A percentile compares a stretch with the other conserved stretches of the same genome.
Evolutionary conservation across 2,888 invertebrate genomes (phyloP).

Genomic region (Lacanobia wlatinum): DNA sequence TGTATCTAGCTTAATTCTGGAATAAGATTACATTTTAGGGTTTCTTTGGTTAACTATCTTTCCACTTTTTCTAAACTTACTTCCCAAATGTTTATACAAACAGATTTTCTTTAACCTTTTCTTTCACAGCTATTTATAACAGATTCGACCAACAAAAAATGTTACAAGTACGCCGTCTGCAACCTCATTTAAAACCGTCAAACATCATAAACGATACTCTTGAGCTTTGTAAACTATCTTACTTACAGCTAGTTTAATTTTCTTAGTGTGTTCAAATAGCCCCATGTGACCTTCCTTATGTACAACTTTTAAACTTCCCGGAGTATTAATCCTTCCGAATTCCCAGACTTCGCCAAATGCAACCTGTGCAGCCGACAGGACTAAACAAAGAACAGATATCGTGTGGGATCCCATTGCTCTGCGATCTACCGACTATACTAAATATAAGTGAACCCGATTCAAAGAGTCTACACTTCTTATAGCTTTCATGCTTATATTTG

Average conservation of each 20-base stretch:
- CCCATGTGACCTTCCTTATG: slow-evolving; percentile 40
- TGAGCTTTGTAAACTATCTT: neutral
- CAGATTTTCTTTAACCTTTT: too few relatives aligned
- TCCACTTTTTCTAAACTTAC: too few relatives aligned
- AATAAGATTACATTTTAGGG: neutral
- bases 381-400: slow-evolving; percentile 23
- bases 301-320: slow-evolving; percentile 13
- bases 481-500: slow-evolving; percentile 12
- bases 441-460: slow-evolving; percentile 15
- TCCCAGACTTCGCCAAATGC: slow-evolving; percentile 44
- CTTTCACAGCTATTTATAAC: neutral
- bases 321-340: slow-evolving; percentile 11
- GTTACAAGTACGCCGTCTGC: neutral
- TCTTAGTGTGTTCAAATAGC: slow-evolving; percentile 39
- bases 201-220: neutral
- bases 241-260: slow-evolving; percentile 49
- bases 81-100: too few relatives aligned
- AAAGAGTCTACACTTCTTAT: slow-evolving; percentile 30
- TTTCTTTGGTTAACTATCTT: neutral
- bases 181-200: neutral
- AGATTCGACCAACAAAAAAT: neutral
- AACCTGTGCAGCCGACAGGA: slow-evolving; percentile 22
- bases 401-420: slow-evolving; percentile 40
- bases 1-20: neutral
- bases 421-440: neutral